These are phyloP conservation scores for Ypsolopha sequella DNA, from an alignment of 2,888 invertebrate genomes.

Conservation along the genomic window DNA sequence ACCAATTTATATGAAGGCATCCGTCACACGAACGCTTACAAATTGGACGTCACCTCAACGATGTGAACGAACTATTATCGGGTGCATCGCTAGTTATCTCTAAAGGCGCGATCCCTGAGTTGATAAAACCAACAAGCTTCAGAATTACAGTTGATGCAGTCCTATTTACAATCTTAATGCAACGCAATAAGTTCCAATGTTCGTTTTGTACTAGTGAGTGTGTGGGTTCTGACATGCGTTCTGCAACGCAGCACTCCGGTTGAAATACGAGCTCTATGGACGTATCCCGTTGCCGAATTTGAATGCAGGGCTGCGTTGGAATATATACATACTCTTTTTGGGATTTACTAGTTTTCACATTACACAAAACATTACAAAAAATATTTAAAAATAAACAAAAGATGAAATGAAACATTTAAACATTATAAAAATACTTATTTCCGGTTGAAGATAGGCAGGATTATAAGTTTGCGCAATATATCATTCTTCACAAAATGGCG, in stretches of 20 bases:
- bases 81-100: constrained; percentile 10
- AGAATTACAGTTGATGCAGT: too few relatives aligned
- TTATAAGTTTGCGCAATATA: too few relatives aligned
- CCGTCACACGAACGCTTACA: constrained; percentile 3
- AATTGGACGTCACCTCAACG: constrained; percentile 7
- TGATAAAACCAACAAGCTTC: constrained; percentile 17
- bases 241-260: constrained; percentile 9
- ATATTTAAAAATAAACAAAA: too few relatives aligned
- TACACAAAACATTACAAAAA: too few relatives aligned
- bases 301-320: constrained; percentile 61
- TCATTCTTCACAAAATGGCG: too few relatives aligned
- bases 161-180: too few relatives aligned
- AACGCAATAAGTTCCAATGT: too few relatives aligned
- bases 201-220: neutral
- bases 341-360: too few relatives aligned
- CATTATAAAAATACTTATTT: too few relatives aligned
- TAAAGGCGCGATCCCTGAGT: constrained; percentile 25
- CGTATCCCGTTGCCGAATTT: constrained; percentile 17
- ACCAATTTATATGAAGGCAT: neutral
- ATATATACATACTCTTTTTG: too few relatives aligned
- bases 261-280: constrained; percentile 25
- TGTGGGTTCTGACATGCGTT: neutral
- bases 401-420: too few relatives aligned
- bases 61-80: constrained; percentile 20
- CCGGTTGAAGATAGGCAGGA: too few relatives aligned